Conservation (phyloP, 1,140 invertebrate genomes). For the Trichoplusia ni region DNA sequence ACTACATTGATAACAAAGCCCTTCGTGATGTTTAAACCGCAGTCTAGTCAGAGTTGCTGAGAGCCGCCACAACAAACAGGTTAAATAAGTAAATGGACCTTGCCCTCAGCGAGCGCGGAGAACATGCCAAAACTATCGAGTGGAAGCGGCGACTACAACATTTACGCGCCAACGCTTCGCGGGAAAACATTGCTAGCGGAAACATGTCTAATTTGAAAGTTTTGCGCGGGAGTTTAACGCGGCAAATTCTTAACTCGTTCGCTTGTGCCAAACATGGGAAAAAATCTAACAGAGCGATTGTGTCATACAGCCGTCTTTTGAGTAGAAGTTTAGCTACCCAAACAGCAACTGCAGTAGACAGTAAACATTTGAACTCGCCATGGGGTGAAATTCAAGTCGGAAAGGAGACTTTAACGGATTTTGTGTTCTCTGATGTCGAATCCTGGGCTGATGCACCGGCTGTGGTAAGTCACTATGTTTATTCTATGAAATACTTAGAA, state of each 20-base stretch:
- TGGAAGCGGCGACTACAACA: conserved; percentile 43
- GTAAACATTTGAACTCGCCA: conserved; percentile 72
- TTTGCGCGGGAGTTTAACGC: conserved; percentile 69
- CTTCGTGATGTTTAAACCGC: conserved; percentile 22
- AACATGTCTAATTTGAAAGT: conserved; percentile 76
- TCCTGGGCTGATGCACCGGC: conserved; percentile 80
- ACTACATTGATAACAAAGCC: conserved; percentile 29
- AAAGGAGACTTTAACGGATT: conserved; percentile 79
- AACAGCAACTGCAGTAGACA: conserved; percentile 60
- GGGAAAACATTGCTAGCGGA: conserved; percentile 56
- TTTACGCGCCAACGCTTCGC: conserved; percentile 57
- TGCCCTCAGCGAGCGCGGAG: conserved; percentile 57
- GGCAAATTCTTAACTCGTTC: conserved; percentile 57
- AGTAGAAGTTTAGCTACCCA: conserved; percentile 59
- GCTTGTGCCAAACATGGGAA: conserved; percentile 47
- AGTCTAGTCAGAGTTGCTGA: conserved; percentile 34
- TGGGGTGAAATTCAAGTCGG: conserved; percentile 78
- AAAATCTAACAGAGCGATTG: conserved; percentile 43
- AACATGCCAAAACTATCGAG: conserved; percentile 58
- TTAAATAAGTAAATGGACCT: conserved; percentile 60
- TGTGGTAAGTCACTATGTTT: conserved; percentile 78
- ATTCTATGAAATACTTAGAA: neutral
- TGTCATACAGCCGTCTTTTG: conserved; percentile 24
- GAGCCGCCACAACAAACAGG: conserved; percentile 39
- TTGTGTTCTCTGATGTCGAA: conserved; percentile 79